Conservation (phyloP, 2,888 invertebrate genomes). For the Lasioglossum marginatum region DNA sequence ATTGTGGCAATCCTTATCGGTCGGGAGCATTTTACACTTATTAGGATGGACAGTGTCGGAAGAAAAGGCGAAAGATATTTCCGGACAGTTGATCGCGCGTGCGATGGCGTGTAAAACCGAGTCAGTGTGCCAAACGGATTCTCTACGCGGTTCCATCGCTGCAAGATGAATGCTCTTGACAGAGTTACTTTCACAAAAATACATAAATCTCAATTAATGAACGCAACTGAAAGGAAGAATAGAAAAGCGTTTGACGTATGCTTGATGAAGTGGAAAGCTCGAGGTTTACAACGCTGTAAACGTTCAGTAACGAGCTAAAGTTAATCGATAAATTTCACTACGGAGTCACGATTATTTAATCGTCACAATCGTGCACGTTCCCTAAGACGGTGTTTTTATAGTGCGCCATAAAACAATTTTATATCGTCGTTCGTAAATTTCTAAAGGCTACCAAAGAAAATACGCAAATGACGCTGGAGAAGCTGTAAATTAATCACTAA, state of each 20-base stretch:
- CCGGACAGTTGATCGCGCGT: conserved; percentile 43
- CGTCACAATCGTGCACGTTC: background rate
- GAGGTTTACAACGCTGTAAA: conserved; percentile 6
- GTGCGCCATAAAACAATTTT: background rate
- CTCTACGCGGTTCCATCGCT: conserved; percentile 25
- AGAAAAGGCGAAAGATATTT: conserved; percentile 41
- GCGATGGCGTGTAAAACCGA: conserved; percentile 63
- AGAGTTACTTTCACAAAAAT: conserved; percentile 61
- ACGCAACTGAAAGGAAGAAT: background rate
- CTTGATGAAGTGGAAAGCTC: background rate
- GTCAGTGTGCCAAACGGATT: conserved; percentile 67
- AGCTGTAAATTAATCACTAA: background rate
- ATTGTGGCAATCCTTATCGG: conserved; percentile 34
- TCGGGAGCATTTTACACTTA: background rate
- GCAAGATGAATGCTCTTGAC: conserved; percentile 5
- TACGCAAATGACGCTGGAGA: too few relatives aligned
- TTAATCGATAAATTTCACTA: background rate
- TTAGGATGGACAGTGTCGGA: conserved; percentile 37
- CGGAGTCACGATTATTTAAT: background rate
- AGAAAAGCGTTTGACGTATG: background rate
- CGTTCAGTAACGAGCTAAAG: background rate
- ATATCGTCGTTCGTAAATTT: background rate
- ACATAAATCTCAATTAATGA: conserved; percentile 26
- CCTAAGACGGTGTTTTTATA: background rate
- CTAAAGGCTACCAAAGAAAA: too few relatives aligned